Percentiles rank a stretch among this genome's conserved stretches.
These are phyloP conservation scores for Dynastes maya DNA, from an alignment of 2,888 invertebrate genomes.

Conservation along the genomic window DNA sequence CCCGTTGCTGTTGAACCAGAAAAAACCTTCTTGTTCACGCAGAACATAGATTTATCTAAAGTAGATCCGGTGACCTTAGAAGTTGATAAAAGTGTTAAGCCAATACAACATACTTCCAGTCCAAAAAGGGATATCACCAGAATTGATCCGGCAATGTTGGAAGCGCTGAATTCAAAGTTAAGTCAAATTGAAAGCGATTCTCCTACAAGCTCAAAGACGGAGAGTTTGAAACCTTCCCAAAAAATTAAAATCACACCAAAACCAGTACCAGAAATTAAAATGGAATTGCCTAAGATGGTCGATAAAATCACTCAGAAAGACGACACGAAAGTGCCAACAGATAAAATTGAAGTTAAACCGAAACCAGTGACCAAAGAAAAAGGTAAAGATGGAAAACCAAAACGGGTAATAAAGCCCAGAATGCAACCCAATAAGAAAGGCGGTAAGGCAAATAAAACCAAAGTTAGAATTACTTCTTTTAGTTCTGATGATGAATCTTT, in stretches of 20 bases:
- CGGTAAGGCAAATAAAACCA: conserved; percentile 77
- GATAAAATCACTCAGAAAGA: conserved; percentile 58
- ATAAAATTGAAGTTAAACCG: conserved; percentile 67
- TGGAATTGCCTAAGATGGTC: conserved; percentile 54
- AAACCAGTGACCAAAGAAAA: conserved; percentile 60
- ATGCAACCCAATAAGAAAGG: conserved; percentile 76
- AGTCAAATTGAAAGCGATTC: conserved; percentile 86
- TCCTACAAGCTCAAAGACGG: conserved; percentile 82
- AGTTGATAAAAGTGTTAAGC: conserved; percentile 77
- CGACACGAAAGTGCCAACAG: conserved; percentile 56
- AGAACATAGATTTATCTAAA: conserved; percentile 83
- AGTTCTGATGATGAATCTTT: conserved; percentile 85
- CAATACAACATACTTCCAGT: conserved; percentile 78
- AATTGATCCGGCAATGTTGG: conserved; percentile 78
- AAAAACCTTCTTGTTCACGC: conserved; percentile 77
- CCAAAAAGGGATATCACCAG: conserved; percentile 82
- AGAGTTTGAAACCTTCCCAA: conserved; percentile 74
- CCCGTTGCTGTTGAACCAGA: conserved; percentile 62
- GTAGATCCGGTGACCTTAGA: conserved; percentile 82
- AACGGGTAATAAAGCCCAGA: conserved; percentile 77
- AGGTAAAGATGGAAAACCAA: conserved; percentile 72
- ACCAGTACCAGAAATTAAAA: conserved; percentile 60
- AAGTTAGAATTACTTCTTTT: conserved; percentile 83
- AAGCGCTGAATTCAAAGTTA: conserved; percentile 81
- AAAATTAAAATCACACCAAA: conserved; percentile 59